These are phyloP conservation scores for Crotalus horridus DNA, from an alignment of 2,113 vertebrate species.

Conservation along the genomic window DNA sequence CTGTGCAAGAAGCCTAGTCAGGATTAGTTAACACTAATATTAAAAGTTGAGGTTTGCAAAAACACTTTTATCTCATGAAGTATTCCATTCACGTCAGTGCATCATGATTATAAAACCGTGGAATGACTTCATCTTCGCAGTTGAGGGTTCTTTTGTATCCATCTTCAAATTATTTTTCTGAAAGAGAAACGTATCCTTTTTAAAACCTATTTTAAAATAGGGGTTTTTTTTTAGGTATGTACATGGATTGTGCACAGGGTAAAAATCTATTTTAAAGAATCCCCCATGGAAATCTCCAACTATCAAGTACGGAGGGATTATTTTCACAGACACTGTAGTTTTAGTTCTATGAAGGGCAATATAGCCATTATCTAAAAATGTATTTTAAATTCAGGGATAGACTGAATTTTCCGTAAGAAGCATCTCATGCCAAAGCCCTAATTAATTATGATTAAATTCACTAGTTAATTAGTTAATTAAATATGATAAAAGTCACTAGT, in stretches of 20 bases:
- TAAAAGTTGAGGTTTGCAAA: neutral
- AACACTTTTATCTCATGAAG: neutral
- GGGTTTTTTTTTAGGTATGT: neutral
- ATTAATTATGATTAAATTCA: neutral
- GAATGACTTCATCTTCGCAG: conserved; percentile 26
- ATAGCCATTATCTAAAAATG: neutral
- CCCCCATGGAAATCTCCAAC: neutral
- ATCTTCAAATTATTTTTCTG: conserved; percentile 45
- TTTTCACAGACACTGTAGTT: neutral
- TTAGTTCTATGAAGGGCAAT: neutral
- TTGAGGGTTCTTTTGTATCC: conserved; percentile 9
- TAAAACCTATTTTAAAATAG: neutral
- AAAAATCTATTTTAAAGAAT: neutral
- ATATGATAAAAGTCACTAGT: neutral
- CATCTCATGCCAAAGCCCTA: neutral
- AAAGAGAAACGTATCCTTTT: conserved; percentile 24
- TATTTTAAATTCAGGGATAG: neutral
- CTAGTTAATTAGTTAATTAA: neutral
- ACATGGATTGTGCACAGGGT: neutral
- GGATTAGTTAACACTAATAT: neutral
- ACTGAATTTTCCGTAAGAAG: neutral
- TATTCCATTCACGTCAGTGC: conserved; percentile 23
- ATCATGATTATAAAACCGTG: neutral
- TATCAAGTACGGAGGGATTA: neutral
- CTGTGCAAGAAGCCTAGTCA: neutral